Evolutionary conservation across 92 coral and sea anemone species (phyloP).

Genomic region (Micromussa lordhowensis): DNA sequence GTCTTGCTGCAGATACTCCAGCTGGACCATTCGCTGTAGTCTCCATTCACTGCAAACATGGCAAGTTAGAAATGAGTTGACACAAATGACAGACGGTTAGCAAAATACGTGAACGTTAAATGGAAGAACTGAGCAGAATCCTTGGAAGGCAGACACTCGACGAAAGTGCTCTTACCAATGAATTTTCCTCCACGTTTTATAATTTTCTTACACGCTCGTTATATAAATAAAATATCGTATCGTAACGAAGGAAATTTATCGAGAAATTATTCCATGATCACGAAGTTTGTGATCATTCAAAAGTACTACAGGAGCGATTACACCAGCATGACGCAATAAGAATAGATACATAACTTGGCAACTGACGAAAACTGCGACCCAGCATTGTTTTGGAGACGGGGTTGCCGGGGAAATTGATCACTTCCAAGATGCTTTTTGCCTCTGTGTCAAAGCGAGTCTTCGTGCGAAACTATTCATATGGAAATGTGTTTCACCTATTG

Average conservation of each 20-base stretch:
- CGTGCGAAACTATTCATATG: too few relatives aligned
- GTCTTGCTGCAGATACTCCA: conserved; percentile 96
- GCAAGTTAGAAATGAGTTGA: not conserved
- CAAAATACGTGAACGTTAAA: not conserved
- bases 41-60: conserved; percentile 75
- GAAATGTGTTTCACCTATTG: too few relatives aligned
- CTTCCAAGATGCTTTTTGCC: too few relatives aligned
- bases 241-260: not conserved
- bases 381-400: not conserved
- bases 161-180: not conserved
- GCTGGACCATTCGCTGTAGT: conserved; percentile 85
- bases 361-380: not conserved
- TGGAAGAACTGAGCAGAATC: not conserved
- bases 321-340: not conserved
- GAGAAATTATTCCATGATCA: not conserved
- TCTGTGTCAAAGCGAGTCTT: too few relatives aligned
- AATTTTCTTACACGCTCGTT: not conserved
- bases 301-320: not conserved
- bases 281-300: not conserved
- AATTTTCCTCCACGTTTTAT: not conserved
- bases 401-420: too few relatives aligned
- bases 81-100: not conserved
- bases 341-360: not conserved
- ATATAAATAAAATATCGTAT: too few relatives aligned
- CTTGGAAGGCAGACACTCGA: not conserved